Base-by-base conservation (phyloP, 2,113 vertebrate genomes). In the rat (Rattus norvegicus) region DNA sequence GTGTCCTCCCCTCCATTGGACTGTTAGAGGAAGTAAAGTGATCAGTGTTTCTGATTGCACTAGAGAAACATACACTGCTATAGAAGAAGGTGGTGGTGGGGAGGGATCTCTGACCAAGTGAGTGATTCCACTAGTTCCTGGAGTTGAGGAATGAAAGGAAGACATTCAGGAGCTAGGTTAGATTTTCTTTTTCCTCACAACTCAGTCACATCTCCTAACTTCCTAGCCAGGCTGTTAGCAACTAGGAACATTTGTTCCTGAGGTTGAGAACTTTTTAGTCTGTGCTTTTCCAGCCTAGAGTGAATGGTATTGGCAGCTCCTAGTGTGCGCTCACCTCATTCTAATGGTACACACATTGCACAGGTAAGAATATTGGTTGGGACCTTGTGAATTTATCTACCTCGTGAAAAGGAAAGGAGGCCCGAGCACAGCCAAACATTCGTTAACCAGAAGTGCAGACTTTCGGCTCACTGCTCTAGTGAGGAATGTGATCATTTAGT, bases 321-420 rank as follows among this genome's bases (percentile, higher is more conserved):
- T 39, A 4, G 11, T 49, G n/a, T 26, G 49, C 2, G 80, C 67
- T 94, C 69, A 87, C 72, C 93, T 88, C 36, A 81, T 77, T 43
- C 20, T 92, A 17, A 92, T 30, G 7, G 49, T 52, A 11, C 69
- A 69, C 2, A 0, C 17, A 2, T 92, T 5, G 59, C 16, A 13
- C 30, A 93, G 79, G 30, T 77, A 49, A 73, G 6, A 73, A 22
- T 76, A 86, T 94, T 19, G 2, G 79, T 67, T 80, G 30, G 7
- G 11, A 81, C 69, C 84, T 79, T 76, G 47, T 88, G 84, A 87
- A 93, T 5, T 59, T 33, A 96, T 67, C 26, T 22, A 76, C n/a
- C 70, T 90, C 89, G 5, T 94, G 73, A 47, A 88, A 94, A 96
- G 59, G 63, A 96, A 72, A 80, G 69, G 43, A 92, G 28, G 89